phyloP scores from a whole-genome alignment of 1,140 invertebrate genomes.

The Polypedilum vanderplanki region DNA sequence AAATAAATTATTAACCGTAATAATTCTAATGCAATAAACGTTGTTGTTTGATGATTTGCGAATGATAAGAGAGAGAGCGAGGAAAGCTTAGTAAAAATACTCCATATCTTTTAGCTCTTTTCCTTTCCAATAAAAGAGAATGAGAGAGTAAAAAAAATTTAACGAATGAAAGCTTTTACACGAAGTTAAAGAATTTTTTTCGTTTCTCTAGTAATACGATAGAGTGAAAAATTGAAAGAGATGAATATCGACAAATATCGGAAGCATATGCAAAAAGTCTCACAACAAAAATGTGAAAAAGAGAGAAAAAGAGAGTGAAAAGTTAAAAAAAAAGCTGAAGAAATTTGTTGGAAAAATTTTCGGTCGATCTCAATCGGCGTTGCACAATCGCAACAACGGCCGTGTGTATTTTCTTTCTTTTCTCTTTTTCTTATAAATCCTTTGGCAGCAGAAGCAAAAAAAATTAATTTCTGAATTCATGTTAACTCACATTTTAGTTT shows the following conservation, averaged over 20 bases:
- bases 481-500: conserved; percentile 22
- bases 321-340: neutral
- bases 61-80: no score
- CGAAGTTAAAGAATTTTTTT: neutral
- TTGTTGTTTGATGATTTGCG: no score
- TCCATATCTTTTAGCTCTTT: no score
- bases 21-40: no score
- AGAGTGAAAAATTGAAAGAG: neutral
- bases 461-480: conserved; percentile 28
- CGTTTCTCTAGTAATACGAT: neutral
- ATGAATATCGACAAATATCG: neutral
- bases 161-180: conserved; percentile 12
- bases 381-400: conserved; percentile 26
- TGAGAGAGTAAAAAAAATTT: neutral
- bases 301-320: neutral
- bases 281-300: neutral
- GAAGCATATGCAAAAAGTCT: neutral
- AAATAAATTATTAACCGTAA: no score
- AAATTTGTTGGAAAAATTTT: neutral
- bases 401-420: neutral
- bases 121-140: no score
- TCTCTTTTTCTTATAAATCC: conserved; percentile 15
- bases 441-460: neutral
- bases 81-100: no score
- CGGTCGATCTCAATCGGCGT: conserved; percentile 13